Conservation (phyloP, 2,888 invertebrate genomes). For the Tricholauxania praeusta region DNA sequence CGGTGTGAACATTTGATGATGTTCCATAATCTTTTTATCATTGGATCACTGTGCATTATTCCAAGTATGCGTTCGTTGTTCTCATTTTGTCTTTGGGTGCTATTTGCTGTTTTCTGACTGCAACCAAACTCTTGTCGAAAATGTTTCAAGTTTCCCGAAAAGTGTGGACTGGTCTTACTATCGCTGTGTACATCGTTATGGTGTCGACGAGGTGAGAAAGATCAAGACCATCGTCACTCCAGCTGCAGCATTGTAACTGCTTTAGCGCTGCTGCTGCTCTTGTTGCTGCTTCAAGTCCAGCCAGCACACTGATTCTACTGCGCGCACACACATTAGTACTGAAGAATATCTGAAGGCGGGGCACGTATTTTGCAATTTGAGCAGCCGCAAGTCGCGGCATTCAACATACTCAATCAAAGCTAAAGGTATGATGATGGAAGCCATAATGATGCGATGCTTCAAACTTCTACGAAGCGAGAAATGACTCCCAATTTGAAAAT, state of each 20-base stretch:
- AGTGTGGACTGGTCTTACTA: constrained; percentile 40
- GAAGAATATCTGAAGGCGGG: constrained; percentile 58
- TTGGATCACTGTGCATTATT: no score
- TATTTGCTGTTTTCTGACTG: not conserved
- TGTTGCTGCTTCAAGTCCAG: constrained; percentile 33
- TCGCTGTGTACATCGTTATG: constrained; percentile 50
- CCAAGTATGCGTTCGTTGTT: not conserved
- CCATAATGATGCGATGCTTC: constrained; percentile 59
- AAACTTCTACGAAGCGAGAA: constrained; percentile 63
- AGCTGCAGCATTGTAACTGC: constrained; percentile 46
- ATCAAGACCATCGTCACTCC: constrained; percentile 54
- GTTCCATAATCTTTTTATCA: no score
- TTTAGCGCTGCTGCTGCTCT: constrained; percentile 45
- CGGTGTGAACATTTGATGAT: no score
- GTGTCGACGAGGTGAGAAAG: constrained; percentile 62
- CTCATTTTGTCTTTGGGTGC: constrained; percentile 10
- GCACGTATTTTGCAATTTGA: constrained; percentile 66
- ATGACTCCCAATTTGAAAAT: constrained; percentile 62
- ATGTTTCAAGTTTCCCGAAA: constrained; percentile 40
- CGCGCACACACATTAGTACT: constrained; percentile 27
- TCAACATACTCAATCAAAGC: constrained; percentile 50
- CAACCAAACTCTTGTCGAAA: constrained; percentile 33
- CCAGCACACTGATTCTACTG: not conserved
- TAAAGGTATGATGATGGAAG: constrained; percentile 60
- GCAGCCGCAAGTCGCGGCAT: constrained; percentile 55